Base-by-base conservation (phyloP, 2,888 invertebrate species). In the Stenodema calcarata region DNA sequence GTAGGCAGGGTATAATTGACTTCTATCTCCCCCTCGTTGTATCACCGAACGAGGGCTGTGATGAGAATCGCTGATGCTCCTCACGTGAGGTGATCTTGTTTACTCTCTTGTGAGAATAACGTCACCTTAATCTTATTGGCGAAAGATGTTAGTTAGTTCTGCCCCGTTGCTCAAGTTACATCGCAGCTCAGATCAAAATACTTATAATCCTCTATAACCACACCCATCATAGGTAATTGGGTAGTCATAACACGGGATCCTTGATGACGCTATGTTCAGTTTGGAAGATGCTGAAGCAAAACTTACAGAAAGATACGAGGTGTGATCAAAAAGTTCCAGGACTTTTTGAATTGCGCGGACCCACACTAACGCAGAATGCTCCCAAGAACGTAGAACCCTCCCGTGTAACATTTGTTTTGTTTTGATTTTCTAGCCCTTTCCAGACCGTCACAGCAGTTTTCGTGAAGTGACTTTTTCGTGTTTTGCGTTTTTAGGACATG, bases 51-150 rank as follows among this genome's bases (percentile, higher is more conserved):
- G 28, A 7, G 27, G 47, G 18, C 23, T 50, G 54, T 80, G 80
- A 80, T 80, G 80, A 54, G 80, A 50, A 80, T 80, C 41, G 28
- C 27, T 35, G 80, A 80, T 80, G 80, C 80, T 30, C 35, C 50
- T 54, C 80, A 47, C 30, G 80, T 54, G 80, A 80, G 44, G 54
- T 80, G 80, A 80, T 80, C 80, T 80, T 80, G 80, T 80, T 80
- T 80, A 80, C 80, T 54, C 80, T 80, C 35, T 28, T 80, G 50
- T 35, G 80, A 54, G 80, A 80, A 80, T 80, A 80, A 80, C 80
- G 80, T 80, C 80, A 30, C 80, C 80, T 80, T 80, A 80, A 80
- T 80, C 80, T 80, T 54, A 80, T 80, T 80, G 78, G 78, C 78
- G 27, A 50, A 80, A 50, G 80, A 54, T 80, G 30, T 54, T 50